These are phyloP conservation scores for Progne subis DNA, from an alignment of 2,113 vertebrate species.

Conservation along the genomic window DNA sequence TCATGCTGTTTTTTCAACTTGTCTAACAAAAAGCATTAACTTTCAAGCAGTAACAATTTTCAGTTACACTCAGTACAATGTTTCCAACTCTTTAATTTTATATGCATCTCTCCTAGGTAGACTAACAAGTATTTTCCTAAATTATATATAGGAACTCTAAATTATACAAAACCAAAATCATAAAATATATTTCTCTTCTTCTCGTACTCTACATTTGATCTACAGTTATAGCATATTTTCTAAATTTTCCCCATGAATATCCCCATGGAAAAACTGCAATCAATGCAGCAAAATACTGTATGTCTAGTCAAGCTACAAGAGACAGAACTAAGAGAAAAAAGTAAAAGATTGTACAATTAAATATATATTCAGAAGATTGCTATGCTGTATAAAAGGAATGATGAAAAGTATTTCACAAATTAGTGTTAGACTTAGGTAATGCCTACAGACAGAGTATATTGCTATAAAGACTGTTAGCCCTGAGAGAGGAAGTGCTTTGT, in stretches of 20 bases:
- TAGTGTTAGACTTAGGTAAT: neutral
- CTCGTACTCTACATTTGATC: neutral
- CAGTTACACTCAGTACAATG: neutral
- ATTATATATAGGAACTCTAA: neutral
- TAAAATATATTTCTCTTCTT: neutral
- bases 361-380: neutral
- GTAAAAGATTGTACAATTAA: neutral
- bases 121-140: neutral
- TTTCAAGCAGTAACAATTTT: neutral
- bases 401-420: neutral
- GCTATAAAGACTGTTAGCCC: neutral
- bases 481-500: neutral
- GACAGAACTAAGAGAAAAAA: neutral
- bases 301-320: neutral
- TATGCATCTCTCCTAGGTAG: neutral
- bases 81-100: neutral
- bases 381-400: neutral
- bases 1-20: neutral
- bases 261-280: neutral
- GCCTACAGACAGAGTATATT: neutral
- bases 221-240: neutral
- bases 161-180: neutral
- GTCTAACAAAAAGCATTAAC: neutral
- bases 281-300: neutral
- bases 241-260: neutral